These are phyloP conservation scores for Drosophila triauraria DNA, from an alignment of 1,140 invertebrate genomes.

Conservation along the genomic window DNA sequence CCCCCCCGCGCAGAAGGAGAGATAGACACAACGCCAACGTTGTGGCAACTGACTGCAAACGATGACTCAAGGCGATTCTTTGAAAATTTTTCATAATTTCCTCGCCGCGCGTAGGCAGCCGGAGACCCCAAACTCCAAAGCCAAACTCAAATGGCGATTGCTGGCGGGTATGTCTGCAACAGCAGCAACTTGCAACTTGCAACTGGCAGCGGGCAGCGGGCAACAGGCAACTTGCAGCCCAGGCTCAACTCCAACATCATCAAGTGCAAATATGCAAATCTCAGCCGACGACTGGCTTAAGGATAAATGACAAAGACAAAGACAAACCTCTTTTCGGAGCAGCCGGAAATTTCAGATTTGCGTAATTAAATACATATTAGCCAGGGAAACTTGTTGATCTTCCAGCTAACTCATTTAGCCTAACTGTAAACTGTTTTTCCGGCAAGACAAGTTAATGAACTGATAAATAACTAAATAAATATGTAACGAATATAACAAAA, in stretches of 20 bases:
- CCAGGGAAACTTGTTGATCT: slow-evolving; percentile 42
- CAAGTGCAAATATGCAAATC: slow-evolving; percentile 83
- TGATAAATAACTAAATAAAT: not conserved
- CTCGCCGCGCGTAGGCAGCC: slow-evolving; percentile 69
- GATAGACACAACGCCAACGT: slow-evolving; percentile 51
- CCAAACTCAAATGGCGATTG: slow-evolving; percentile 55
- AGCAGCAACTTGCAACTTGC: slow-evolving; percentile 30
- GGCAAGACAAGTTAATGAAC: not conserved
- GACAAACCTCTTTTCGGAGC: slow-evolving; percentile 51
- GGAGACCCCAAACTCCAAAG: slow-evolving; percentile 22
- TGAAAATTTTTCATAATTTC: slow-evolving; percentile 75
- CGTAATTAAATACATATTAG: slow-evolving; percentile 63
- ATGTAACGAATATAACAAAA: too few relatives aligned
- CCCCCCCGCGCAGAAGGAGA: not conserved
- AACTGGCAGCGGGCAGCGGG: slow-evolving; percentile 24
- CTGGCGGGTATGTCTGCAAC: slow-evolving; percentile 45
- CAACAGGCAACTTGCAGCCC: slow-evolving; percentile 21
- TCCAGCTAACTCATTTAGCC: slow-evolving; percentile 25
- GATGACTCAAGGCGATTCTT: slow-evolving; percentile 81
- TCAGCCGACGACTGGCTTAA: slow-evolving; percentile 35
- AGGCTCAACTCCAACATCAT: slow-evolving; percentile 62
- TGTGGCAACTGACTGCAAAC: slow-evolving; percentile 61
- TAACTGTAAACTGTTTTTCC: slow-evolving; percentile 23
- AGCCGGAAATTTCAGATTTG: slow-evolving; percentile 54
- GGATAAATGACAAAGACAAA: slow-evolving; percentile 56